phyloP scores from a whole-genome alignment of 2,888 invertebrate genomes.

The Heliconius erato region DNA sequence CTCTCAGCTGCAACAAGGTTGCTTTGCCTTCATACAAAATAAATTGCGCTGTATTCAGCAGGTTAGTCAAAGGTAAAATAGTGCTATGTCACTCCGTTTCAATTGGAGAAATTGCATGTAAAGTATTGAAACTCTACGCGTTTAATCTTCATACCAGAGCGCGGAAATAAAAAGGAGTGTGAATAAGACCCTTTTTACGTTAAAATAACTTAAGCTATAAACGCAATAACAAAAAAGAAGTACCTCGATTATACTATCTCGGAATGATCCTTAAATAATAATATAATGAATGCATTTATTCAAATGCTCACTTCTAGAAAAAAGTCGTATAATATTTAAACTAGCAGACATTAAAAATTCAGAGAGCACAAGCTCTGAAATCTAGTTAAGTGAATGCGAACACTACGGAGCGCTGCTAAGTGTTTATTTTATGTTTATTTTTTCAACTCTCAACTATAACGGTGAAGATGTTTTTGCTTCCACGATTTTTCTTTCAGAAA shows the following conservation, averaged over 20 bases:
- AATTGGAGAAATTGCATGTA: too few species aligned
- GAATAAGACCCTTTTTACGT: too few species aligned
- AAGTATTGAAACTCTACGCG: too few species aligned
- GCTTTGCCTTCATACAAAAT: too few species aligned
- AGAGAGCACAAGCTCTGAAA: not conserved
- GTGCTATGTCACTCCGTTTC: too few species aligned
- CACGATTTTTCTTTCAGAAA: not conserved
- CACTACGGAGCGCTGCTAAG: conserved; percentile 6
- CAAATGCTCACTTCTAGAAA: not conserved
- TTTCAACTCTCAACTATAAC: conserved; percentile 1
- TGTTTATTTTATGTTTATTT: conserved; percentile 30
- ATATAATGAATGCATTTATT: not conserved
- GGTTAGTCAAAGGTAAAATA: too few species aligned
- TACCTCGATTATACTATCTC: not conserved
- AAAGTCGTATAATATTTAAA: not conserved
- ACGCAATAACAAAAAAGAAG: not conserved
- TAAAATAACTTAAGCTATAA: too few species aligned
- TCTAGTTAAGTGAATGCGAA: conserved; percentile 15
- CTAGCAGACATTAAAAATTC: not conserved
- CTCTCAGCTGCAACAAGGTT: too few species aligned
- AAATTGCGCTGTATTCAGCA: too few species aligned
- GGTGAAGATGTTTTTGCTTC: conserved; percentile 13
- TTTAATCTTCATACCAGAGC: too few species aligned
- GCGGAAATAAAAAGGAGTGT: too few species aligned
- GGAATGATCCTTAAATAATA: not conserved